A percentile compares a stretch with the other conserved stretches of the same genome.
Evolutionary conservation across 2,888 invertebrate species (phyloP).

Genomic region (Eupithecia subfuscata): DNA sequence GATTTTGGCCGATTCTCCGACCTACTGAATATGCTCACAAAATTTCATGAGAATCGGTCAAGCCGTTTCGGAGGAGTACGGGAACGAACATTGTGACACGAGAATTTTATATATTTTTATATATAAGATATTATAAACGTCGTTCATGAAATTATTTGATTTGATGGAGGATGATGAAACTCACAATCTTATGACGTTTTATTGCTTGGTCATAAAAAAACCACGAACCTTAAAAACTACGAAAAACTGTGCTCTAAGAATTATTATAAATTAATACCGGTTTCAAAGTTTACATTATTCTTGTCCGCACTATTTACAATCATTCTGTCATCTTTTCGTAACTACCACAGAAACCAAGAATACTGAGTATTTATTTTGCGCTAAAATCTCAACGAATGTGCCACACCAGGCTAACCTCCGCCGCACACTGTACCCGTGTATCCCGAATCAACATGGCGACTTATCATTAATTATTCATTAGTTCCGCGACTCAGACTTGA

Average conservation of each 20-base stretch:
- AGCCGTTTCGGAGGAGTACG: too few relatives aligned
- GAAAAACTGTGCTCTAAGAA: too few relatives aligned
- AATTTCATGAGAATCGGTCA: too few relatives aligned
- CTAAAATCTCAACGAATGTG: background rate
- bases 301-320: background rate
- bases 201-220: background rate
- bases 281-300: too few relatives aligned
- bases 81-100: too few relatives aligned
- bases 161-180: background rate
- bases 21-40: too few relatives aligned
- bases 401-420: background rate
- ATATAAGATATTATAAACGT: too few relatives aligned
- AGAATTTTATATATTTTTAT: too few relatives aligned
- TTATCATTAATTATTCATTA: slow-evolving; percentile 70
- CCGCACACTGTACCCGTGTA: slow-evolving; percentile 42
- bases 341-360: background rate
- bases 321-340: background rate
- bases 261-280: too few relatives aligned
- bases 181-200: background rate
- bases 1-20: too few relatives aligned
- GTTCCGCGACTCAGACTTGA: slow-evolving; percentile 60
- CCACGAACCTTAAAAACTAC: background rate
- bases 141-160: too few relatives aligned
- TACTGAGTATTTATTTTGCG: background rate
- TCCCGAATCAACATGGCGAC: slow-evolving; percentile 61